Conservation (phyloP, 2,888 invertebrate species). For the Diaphora mendica region DNA sequence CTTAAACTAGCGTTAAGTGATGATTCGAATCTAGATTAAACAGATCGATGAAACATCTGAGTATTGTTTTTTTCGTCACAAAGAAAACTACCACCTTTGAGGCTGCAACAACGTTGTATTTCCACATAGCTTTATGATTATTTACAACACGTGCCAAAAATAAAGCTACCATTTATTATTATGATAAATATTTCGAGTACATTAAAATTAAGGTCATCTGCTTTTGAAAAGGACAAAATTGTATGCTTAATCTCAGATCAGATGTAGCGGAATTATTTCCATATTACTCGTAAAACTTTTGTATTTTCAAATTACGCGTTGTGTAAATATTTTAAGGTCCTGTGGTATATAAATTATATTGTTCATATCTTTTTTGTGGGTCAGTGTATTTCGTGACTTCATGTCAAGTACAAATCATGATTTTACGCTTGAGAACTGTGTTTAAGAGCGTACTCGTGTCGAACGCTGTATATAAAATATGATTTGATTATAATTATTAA, state of each 20-base stretch:
- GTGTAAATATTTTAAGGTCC: conserved; percentile 28
- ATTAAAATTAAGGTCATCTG: neutral
- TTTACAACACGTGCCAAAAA: neutral
- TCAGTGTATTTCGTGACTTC: conserved; percentile 22
- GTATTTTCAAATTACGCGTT: neutral
- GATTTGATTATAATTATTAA: neutral
- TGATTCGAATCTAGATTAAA: neutral
- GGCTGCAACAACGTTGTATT: neutral
- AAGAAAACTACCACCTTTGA: neutral
- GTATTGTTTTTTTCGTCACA: no score
- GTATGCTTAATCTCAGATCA: neutral
- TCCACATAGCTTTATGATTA: neutral
- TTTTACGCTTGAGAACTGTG: conserved; percentile 25
- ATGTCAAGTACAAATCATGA: conserved; percentile 13
- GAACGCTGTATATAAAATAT: neutral
- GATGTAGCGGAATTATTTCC: neutral
- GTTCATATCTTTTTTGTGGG: conserved; percentile 26
- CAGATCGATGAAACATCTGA: no score
- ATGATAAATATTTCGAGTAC: neutral
- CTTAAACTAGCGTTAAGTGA: neutral
- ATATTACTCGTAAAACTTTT: neutral
- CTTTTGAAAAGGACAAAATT: neutral
- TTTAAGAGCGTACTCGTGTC: neutral
- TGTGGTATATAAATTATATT: no score
- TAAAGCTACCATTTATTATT: neutral